Percentiles rank a stretch among this genome's conserved stretches.
phyloP scores from a whole-genome alignment of 2,113 vertebrate species.

The Taxidea taxus region DNA sequence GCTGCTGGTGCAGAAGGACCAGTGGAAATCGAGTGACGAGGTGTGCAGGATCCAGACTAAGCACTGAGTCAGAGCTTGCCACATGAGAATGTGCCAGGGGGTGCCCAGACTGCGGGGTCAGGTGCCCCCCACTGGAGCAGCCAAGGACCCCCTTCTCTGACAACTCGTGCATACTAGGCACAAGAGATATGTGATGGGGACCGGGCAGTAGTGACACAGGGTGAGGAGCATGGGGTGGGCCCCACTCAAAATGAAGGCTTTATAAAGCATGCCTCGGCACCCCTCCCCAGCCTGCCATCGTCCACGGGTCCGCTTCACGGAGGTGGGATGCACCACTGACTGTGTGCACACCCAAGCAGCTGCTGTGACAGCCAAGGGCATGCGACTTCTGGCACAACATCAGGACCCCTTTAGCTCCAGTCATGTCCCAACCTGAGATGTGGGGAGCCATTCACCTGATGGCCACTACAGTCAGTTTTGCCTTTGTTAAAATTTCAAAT shows the following conservation, averaged over 20 bases:
- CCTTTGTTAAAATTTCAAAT: not conserved
- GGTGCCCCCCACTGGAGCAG: not conserved
- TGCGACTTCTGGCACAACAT: no score
- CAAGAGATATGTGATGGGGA: rapidly evolving
- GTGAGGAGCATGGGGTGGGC: not conserved
- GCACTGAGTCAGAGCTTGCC: not conserved
- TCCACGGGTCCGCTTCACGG: not conserved
- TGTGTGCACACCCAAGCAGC: not conserved
- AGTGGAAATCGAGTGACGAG: rapidly evolving
- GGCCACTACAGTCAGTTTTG: not conserved
- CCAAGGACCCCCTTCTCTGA: not conserved
- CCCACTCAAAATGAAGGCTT: not conserved
- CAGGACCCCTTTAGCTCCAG: not conserved
- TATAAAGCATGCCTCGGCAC: not conserved
- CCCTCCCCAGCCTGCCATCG: not conserved
- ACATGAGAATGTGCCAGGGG: rapidly evolving
- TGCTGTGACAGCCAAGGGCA: not conserved
- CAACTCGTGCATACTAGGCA: rapidly evolving
- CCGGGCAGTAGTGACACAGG: not conserved
- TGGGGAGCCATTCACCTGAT: not conserved
- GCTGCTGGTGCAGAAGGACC: rapidly evolving
- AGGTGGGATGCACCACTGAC: not conserved
- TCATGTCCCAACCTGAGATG: not conserved
- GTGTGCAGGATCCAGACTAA: not conserved
- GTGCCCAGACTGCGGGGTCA: not conserved